These are phyloP conservation scores for Tanypteryx hageni DNA, from an alignment of 2,888 invertebrate species.

Conservation along the genomic window DNA sequence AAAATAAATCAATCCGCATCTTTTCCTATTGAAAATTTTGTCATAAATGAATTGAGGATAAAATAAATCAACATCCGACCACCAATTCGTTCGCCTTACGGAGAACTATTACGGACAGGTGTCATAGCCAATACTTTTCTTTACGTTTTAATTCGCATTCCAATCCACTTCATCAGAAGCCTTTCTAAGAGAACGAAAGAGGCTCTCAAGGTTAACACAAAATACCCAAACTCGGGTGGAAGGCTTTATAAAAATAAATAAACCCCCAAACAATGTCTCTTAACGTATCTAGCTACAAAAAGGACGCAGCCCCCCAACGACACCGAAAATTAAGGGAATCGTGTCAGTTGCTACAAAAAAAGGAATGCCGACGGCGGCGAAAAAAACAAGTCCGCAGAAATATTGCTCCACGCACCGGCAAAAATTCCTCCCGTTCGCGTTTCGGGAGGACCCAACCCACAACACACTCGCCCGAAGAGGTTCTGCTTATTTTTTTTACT, in stretches of 20 bases:
- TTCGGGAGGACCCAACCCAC: too few species aligned
- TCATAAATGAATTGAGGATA: too few species aligned
- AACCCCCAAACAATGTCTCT: not conserved
- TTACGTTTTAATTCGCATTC: not conserved
- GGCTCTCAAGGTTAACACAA: not conserved
- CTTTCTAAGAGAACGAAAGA: not conserved
- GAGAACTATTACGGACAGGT: not conserved
- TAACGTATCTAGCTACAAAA: not conserved
- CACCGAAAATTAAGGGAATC: not conserved
- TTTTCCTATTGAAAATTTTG: too few species aligned
- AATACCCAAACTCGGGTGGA: not conserved
- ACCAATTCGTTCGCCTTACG: not conserved
- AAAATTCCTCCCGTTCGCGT: not conserved
- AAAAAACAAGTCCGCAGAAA: not conserved
- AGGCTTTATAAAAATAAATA: not conserved
- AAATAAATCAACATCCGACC: not conserved
- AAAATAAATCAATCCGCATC: too few species aligned
- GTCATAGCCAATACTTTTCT: not conserved
- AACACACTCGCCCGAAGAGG: too few species aligned
- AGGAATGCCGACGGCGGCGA: not conserved
- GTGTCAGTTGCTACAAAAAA: not conserved
- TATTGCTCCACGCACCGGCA: not conserved
- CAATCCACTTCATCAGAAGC: not conserved
- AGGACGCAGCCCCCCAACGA: not conserved
- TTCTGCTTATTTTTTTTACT: too few species aligned